Percentiles rank a stretch among this genome's conserved stretches.
Conservation (phyloP, 2,888 invertebrate genomes). For the Alcis repandata region DNA sequence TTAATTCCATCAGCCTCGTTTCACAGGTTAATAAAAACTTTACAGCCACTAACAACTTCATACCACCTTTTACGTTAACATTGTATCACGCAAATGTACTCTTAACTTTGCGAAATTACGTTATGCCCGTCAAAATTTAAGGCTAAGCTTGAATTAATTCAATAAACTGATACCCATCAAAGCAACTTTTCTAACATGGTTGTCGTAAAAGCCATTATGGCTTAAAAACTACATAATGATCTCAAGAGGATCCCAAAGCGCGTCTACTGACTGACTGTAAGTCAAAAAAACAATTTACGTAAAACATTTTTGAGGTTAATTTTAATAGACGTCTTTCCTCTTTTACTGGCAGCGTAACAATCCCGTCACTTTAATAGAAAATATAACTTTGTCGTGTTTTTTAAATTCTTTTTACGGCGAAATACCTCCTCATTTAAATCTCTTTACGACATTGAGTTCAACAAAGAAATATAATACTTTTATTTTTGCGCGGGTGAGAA, state of each 20-base stretch:
- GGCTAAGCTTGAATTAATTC: constrained; percentile 21
- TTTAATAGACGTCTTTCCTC: constrained; percentile 21
- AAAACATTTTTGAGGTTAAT: constrained; percentile 20
- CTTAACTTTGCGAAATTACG: constrained; percentile 30
- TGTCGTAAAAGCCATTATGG: background rate
- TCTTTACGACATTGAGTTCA: constrained; percentile 39
- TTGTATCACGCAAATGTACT: constrained; percentile 29
- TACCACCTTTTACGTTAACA: constrained; percentile 26
- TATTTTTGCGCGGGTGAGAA: constrained; percentile 50
- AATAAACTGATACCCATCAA: constrained; percentile 16
- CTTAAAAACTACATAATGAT: constrained; percentile 1
- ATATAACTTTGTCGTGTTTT: background rate
- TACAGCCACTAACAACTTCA: constrained; percentile 22
- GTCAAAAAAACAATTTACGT: constrained; percentile 18
- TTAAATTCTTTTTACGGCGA: constrained; percentile 6
- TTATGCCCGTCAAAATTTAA: constrained; percentile 22
- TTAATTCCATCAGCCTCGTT: constrained; percentile 29
- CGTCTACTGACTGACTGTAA: background rate
- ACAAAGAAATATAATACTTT: constrained; percentile 60
- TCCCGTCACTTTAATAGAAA: constrained; percentile 18
- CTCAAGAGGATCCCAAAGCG: background rate
- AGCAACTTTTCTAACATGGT: constrained; percentile 5
- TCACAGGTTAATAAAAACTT: constrained; percentile 31
- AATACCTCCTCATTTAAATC: constrained; percentile 41
- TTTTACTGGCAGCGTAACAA: constrained; percentile 6